Base-by-base conservation (phyloP, 2,797 vertebrate species). In the Babyrousa celebensis region DNA sequence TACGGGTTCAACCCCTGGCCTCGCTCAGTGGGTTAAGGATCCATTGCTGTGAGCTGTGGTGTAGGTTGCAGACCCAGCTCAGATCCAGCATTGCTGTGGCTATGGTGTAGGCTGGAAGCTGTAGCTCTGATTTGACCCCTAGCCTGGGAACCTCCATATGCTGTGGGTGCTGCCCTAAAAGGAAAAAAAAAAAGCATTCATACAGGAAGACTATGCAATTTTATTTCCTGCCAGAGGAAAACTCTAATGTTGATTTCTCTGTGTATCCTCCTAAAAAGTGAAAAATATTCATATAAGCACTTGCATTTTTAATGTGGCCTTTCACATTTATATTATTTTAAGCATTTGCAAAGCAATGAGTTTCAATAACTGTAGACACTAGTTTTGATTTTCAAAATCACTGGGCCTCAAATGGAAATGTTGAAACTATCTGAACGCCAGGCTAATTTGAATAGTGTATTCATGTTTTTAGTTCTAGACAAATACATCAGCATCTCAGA, bases 311-410 rank as follows among this genome's bases (percentile, higher is more conserved):
- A 96, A 96, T 89, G 32, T 56, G 20, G 23, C 80, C 23, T 93
- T 88, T 85, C 65, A 83, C 65, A 92, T 77, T 74, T 92, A 70
- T 65, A 87, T 91, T 92, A 96, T 94, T 94, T 94, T 82, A 96
- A 96, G 63, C 32, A 29, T 87, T 72, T 87, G 36, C 18, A 96
- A 95, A 80, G 70, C 89, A 95, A 71, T 92, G 54, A 82, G 62
- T 71, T 93, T 52, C 75, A 93, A 36, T 88, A 95, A 89, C 23
- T 97, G 96, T 62, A 89, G 58, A 83, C 32, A 80, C 21, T 36
- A 71, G 8, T 93, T 97, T 98, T 96, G 86, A 87, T 97, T 98
- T 96, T 75, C 89, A 97, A 98, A 92, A 77, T 97, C 89, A 93
- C 48, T 79, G 82, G 95, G 12, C 83, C 92, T 95, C 36, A 80